Conservation (phyloP, 2,797 vertebrate species). For the Pangasius sanitwongsei region DNA sequence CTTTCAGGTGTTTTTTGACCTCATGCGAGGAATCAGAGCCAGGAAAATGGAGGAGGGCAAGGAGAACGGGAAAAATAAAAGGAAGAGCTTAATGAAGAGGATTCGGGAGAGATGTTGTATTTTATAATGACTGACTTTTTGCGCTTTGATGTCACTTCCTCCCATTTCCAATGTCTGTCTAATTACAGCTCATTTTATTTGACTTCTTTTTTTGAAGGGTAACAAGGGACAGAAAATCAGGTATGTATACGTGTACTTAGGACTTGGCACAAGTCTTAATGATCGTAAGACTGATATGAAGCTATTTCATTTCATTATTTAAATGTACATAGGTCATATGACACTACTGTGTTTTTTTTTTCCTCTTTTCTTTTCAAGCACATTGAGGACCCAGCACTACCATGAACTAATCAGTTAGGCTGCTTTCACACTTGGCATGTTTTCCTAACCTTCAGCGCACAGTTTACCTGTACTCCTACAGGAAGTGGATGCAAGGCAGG, state of each 20-base stretch:
- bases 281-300: not conserved
- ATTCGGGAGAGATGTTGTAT: constrained; percentile 91
- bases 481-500: not conserved
- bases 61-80: constrained; percentile 89
- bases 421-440: not conserved
- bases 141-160: constrained; percentile 44
- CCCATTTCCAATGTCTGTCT: constrained; percentile 10
- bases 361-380: not conserved
- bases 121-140: constrained; percentile 82
- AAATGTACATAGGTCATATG: not conserved
- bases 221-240: constrained; percentile 7
- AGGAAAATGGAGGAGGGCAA: constrained; percentile 92
- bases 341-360: not conserved
- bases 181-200: constrained; percentile 22
- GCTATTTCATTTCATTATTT: constrained; percentile 13
- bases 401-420: not conserved
- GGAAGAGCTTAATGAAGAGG: constrained; percentile 88
- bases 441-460: not conserved
- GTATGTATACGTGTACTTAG: not conserved
- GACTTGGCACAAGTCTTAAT: not conserved
- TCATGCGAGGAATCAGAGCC: constrained; percentile 90
- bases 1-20: constrained; percentile 86
- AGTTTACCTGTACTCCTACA: too few relatives aligned
- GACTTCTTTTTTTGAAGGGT: not conserved
- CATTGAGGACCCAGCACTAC: not conserved